These are phyloP conservation scores for Formica aserva DNA, from an alignment of 2,888 invertebrate species.

Conservation along the genomic window DNA sequence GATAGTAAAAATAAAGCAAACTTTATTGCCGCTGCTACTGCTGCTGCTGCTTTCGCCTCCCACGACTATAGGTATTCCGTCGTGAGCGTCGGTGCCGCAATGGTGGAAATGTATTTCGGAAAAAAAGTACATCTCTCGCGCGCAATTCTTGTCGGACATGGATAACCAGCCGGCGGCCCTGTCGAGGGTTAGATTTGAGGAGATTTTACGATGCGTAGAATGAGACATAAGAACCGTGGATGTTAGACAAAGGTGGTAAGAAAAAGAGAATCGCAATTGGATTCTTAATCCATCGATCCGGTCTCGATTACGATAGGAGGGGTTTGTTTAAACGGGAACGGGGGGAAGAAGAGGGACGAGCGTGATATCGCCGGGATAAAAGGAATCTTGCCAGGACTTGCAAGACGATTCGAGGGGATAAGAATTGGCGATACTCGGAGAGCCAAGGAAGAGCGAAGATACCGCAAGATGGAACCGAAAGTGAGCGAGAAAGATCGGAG, in stretches of 20 bases:
- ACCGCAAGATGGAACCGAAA: conserved; percentile 28
- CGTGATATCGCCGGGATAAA: conserved; percentile 43
- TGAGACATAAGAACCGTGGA: background rate
- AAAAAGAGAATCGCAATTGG: conserved; percentile 73
- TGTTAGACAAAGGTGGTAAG: conserved; percentile 33
- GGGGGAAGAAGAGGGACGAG: conserved; percentile 26
- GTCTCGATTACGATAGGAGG: conserved; percentile 71
- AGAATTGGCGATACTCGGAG: conserved; percentile 31
- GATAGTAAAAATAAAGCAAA: conserved; percentile 81
- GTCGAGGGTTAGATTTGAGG: conserved; percentile 55
- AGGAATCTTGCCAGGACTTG: conserved; percentile 33
- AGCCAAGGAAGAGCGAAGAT: background rate
- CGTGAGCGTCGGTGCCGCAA: conserved; percentile 38
- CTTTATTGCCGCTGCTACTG: conserved; percentile 73
- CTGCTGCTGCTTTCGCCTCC: conserved; percentile 41
- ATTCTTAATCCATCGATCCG: conserved; percentile 80
- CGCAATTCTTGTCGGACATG: conserved; percentile 51
- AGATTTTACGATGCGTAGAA: conserved; percentile 60
- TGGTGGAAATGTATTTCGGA: conserved; percentile 73
- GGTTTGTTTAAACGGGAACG: conserved; percentile 71
- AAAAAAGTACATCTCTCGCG: conserved; percentile 64
- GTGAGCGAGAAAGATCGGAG: conserved; percentile 39
- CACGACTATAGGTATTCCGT: conserved; percentile 30
- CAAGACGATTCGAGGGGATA: conserved; percentile 7
- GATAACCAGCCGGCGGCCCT: background rate